Evolutionary conservation across 2,113 vertebrate species (phyloP).

Genomic region (Phalacrocorax carbo): DNA sequence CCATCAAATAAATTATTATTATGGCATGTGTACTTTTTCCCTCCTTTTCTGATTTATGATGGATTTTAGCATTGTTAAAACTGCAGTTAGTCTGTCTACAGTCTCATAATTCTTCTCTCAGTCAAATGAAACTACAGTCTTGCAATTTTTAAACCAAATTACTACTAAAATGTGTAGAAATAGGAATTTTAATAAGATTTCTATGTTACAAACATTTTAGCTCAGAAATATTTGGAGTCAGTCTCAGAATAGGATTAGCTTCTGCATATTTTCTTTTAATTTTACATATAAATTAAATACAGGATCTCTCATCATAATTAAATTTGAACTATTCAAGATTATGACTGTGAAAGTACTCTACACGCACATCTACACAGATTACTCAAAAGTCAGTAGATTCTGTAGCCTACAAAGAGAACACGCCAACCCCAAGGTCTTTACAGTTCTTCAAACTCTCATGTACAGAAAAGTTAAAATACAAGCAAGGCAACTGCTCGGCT

Average conservation of each 20-base stretch:
- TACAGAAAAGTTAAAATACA: background rate
- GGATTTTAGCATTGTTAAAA: slow-evolving; percentile 56
- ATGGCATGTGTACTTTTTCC: slow-evolving; percentile 38
- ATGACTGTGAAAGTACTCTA: slow-evolving; percentile 33
- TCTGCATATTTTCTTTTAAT: slow-evolving; percentile 38
- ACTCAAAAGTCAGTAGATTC: background rate
- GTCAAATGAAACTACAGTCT: slow-evolving; percentile 28
- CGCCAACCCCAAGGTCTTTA: background rate
- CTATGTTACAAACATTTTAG: slow-evolving; percentile 16
- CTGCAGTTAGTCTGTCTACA: slow-evolving; percentile 42
- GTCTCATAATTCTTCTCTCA: slow-evolving; percentile 24
- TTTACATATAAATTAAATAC: slow-evolving; percentile 48
- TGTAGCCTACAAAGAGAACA: background rate
- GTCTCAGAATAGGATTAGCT: background rate
- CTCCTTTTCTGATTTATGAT: slow-evolving; percentile 61
- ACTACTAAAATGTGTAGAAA: slow-evolving; percentile 42
- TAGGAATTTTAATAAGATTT: slow-evolving; percentile 41
- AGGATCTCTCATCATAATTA: slow-evolving; percentile 35
- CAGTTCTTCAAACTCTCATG: background rate
- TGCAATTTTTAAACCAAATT: slow-evolving; percentile 43
- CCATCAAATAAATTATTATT: slow-evolving; percentile 52
- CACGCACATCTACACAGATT: slow-evolving; percentile 6
- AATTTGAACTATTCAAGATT: slow-evolving; percentile 47
- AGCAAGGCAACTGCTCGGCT: background rate
- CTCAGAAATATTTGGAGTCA: slow-evolving; percentile 18